Evolutionary conservation across 2,113 vertebrate species (phyloP), one percentile per base, ranked within the genome.

Genomic region (Archocentrus centrarchus): DNA sequence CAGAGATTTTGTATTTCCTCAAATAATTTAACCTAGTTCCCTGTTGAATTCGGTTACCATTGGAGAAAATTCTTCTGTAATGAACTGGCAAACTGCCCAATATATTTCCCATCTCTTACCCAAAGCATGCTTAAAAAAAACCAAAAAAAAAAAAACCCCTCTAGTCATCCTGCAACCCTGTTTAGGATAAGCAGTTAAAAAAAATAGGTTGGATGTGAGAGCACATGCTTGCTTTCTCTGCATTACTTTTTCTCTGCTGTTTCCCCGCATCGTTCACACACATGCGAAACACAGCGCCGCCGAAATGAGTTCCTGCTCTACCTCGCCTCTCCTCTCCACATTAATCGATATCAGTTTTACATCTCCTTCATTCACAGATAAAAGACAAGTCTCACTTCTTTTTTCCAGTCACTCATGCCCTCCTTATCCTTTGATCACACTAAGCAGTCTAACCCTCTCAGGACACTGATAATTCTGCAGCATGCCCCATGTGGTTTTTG

Each of bases 301-400:
- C 8, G 30, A 79, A 77, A 84, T 37, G 39, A 32, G 73, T 83
- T 63, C 60, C 89, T 63, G 77, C 83, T 89, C 80, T 84, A 66
- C 66, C 82, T 86, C 22, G 39, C 83, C 58, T 77, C 77, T 81
- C 41, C 63, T 84, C 53, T 90, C 81, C 59, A 68, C 61, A 68
- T 92, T 77, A 93, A 94, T 94, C 92, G 93, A 90, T 92, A 94
- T 93, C 87, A 87, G 76, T 91, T 92, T 90, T 90, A 90, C 87
- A 90, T 93, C 92, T 93, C 86, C 86, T 82, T 92, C 86, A 78
- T 85, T 84, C 82, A 58, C 58, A 86, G 87, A 93, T 91, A 91
- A 94, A 95, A 95, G 90, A 88, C 83, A 73, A 59, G 75, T 88
- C 86, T 86, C 76, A 17, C 57, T 81, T 44, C 80, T 61, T 64